Conservation (phyloP, 2,113 vertebrate genomes). For the Colinus virginianus region DNA sequence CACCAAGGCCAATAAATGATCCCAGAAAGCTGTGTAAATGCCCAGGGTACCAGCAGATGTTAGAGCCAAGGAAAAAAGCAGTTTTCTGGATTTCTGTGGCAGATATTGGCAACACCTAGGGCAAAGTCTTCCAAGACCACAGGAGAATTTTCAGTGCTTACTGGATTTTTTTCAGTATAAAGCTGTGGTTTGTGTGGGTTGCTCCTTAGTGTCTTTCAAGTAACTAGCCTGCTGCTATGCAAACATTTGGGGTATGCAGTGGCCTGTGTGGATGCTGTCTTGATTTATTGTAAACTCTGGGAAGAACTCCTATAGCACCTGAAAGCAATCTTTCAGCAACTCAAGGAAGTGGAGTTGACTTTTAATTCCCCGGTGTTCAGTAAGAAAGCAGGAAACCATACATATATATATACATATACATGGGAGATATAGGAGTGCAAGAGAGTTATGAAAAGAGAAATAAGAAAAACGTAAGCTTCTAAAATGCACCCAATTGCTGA, state of each 20-base stretch:
- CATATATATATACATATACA: background rate
- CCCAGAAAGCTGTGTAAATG: conserved; percentile 32
- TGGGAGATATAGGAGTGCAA: conserved; percentile 3
- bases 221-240: background rate
- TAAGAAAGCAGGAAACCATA: conserved; percentile 39
- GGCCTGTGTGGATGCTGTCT: conserved; percentile 22
- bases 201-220: conserved; percentile 35
- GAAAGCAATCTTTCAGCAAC: conserved; percentile 68
- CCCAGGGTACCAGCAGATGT: conserved; percentile 10
- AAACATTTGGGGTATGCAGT: conserved; percentile 10
- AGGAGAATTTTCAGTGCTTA: conserved; percentile 28
- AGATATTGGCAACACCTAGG: conserved; percentile 36
- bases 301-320: conserved; percentile 65
- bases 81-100: conserved; percentile 4
- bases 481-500: conserved; percentile 40
- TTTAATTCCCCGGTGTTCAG: conserved; percentile 42
- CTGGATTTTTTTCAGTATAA: conserved; percentile 19
- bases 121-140: conserved; percentile 37
- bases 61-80: background rate
- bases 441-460: conserved; percentile 52
- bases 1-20: background rate
- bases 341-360: conserved; percentile 47
- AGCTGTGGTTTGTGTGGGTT: conserved; percentile 38
- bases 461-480: conserved; percentile 17
- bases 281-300: conserved; percentile 36